Conservation (phyloP, 2,888 invertebrate genomes). For the Arrhopalites spinosus region DNA sequence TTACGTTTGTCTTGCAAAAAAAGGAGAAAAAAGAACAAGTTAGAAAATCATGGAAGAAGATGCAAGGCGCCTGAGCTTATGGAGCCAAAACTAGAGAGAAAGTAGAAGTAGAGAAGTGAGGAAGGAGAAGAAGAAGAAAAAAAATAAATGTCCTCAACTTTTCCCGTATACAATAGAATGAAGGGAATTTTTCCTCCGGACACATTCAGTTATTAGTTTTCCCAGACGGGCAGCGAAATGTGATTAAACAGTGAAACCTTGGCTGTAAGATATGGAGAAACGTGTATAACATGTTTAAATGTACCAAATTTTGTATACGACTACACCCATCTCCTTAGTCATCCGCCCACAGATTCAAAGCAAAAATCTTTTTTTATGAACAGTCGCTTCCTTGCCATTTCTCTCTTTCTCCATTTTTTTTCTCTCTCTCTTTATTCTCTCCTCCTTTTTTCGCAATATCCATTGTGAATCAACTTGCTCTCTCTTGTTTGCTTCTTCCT, state of each 20-base stretch:
- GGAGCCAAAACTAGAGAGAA: no score
- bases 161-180: conserved; percentile 18
- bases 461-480: neutral
- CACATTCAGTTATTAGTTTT: conserved; percentile 36
- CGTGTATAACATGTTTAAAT: neutral
- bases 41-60: neutral
- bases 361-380: conserved; percentile 16
- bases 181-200: conserved; percentile 31
- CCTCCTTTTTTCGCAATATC: neutral
- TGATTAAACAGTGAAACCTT: conserved; percentile 35
- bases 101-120: neutral
- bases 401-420: neutral
- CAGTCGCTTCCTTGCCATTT: conserved; percentile 16
- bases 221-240: conserved; percentile 31
- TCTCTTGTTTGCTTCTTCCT: neutral
- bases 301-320: neutral
- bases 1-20: neutral
- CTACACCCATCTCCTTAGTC: neutral
- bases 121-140: neutral
- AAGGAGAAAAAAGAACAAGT: neutral
- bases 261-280: neutral
- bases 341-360: conserved; percentile 18
- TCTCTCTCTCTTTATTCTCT: neutral
- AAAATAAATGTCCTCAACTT: conserved; percentile 31
- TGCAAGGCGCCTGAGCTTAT: no score